Base-by-base conservation (phyloP, 30 jellyfish, hydroid and myxozoan genomes). In the Pseudorhiza aurosa region DNA sequence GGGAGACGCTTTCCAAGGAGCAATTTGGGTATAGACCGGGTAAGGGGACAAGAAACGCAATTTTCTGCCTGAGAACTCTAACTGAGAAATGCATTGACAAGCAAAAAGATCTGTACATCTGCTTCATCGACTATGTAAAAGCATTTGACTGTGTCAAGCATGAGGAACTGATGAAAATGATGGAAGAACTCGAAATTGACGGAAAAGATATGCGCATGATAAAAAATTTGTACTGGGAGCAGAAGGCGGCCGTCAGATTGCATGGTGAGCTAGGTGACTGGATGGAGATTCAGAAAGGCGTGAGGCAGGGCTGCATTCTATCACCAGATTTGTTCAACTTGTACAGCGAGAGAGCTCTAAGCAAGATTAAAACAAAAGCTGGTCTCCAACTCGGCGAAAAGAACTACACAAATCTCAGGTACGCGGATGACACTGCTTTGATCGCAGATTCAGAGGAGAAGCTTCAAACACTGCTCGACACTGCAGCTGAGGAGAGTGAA, bases 221-320 rank as follows among this genome's bases (percentile, higher is more conserved):
- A 7, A 19, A 68, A 26, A 77, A 77, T 42, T 36, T 77, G 65
- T 77, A 60, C 65, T 77, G 89, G 81, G 89, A 77, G 53, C 89
- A 77, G 29, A 44, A 67, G 18, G 80, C 89, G 1, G 36, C 44
- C 29, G 24, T 75, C 29, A 15, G 63, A 55, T 24, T 77, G 36
- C 81, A 39, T 2, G 30, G 60, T 17, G 71, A 77, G 8, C 24
- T 40, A 30, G 44, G 89, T 42, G 72, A 77, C 2, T 77, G 35
- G 25, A 43, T 60, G 46, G 31, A 46, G 32, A 58, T 77, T 17
- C 47, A 28, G 28, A 77, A 68, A 42, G 72, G 89, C 4, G 81
- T 77, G 49, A 70, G 87, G 37, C 87, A 73, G 44, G 75, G 87
- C 31, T 73, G 87, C 26, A 75, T 73, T 4, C 35, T 73, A 9